phyloP scores from a whole-genome alignment of 2,888 invertebrate species.

The Cylloceria caligata region DNA sequence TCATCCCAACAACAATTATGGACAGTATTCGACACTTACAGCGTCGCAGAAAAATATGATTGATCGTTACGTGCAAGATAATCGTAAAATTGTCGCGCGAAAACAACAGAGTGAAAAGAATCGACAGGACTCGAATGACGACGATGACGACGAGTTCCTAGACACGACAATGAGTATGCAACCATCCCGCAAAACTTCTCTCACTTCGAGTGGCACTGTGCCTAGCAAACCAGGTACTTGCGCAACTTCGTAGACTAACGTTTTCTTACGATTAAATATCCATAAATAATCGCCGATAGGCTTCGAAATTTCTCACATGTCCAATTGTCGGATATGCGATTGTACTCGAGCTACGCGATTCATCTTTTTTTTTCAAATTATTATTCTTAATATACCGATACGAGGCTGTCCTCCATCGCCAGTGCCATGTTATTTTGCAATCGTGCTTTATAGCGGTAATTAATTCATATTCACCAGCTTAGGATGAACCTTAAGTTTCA shows the following conservation, averaged over 20 bases:
- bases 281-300: conserved; percentile 24
- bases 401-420: no score
- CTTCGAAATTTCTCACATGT: background rate
- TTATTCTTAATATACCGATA: no score
- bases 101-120: conserved; percentile 45
- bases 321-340: no score
- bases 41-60: conserved; percentile 75
- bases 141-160: conserved; percentile 82
- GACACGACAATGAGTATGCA: conserved; percentile 81
- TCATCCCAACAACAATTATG: conserved; percentile 4
- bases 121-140: conserved; percentile 74
- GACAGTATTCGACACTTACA: conserved; percentile 53
- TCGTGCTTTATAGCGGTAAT: no score
- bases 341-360: no score
- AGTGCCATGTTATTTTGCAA: no score
- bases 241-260: conserved; percentile 59
- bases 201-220: conserved; percentile 75
- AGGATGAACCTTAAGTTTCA: no score
- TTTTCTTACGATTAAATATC: conserved; percentile 6
- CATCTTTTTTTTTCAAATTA: no score
- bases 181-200: conserved; percentile 75
- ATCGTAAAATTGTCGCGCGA: conserved; percentile 31
- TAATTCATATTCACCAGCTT: no score
- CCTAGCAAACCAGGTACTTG: conserved; percentile 61
- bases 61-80: conserved; percentile 77